Conservation (phyloP, 2,113 vertebrate species). For the Bagarius yarrelli region DNA sequence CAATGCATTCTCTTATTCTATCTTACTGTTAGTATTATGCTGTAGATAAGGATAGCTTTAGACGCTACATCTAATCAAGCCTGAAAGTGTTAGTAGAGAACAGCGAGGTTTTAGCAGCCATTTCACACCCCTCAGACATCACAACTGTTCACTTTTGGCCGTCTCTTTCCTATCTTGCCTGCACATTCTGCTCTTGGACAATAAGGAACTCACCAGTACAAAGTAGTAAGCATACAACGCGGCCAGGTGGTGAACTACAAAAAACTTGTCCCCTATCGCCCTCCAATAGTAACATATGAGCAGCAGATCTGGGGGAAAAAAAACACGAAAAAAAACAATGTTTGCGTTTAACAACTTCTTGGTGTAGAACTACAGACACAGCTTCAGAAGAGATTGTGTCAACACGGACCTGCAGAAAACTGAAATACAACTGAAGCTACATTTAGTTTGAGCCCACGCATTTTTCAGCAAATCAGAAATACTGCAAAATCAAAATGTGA, state of each 20-base stretch:
- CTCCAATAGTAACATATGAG: conserved; percentile 95
- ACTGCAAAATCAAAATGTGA: too few relatives aligned
- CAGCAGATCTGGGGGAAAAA: conserved; percentile 85
- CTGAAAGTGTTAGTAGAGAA: conserved; percentile 20
- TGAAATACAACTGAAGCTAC: too few relatives aligned
- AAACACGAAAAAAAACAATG: conserved; percentile 49
- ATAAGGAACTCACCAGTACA: conserved; percentile 92
- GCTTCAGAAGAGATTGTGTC: too few relatives aligned
- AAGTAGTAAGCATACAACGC: conserved; percentile 90
- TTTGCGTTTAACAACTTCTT: not conserved
- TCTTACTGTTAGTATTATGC: not conserved
- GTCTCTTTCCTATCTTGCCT: conserved; percentile 70
- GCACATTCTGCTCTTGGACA: conserved; percentile 68
- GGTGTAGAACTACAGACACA: not conserved
- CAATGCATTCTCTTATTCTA: too few relatives aligned
- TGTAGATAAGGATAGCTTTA: not conserved
- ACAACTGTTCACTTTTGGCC: conserved; percentile 69
- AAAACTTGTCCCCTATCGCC: conserved; percentile 94
- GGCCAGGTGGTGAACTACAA: conserved; percentile 90
- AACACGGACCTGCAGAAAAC: too few relatives aligned
- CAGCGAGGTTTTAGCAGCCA: conserved; percentile 28
- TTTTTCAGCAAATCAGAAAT: too few relatives aligned
- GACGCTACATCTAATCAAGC: conserved; percentile 11
- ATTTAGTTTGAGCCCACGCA: too few relatives aligned
- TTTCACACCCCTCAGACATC: conserved; percentile 43